Conservation (phyloP, 1,140 invertebrate genomes). For the Lasioglossum baleicum region DNA sequence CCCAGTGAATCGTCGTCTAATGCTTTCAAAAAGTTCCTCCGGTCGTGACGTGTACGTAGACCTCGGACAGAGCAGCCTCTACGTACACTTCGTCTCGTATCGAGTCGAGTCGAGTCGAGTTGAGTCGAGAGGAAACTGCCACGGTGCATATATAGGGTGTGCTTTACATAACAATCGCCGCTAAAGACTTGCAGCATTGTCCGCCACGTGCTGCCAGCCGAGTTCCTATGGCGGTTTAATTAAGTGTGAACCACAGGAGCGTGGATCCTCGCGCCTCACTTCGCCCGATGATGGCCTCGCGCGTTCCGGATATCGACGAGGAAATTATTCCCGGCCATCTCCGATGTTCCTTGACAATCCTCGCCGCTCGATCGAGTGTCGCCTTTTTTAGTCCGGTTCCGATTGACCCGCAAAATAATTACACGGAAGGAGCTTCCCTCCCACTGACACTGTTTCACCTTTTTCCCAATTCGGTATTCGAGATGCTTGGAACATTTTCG, state of each 20-base stretch:
- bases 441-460: too few relatives aligned
- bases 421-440: too few relatives aligned
- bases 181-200: slow-evolving; percentile 80
- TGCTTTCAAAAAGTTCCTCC: slow-evolving; percentile 55
- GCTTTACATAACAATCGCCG: slow-evolving; percentile 80
- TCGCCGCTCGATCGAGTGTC: not conserved
- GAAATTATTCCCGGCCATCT: slow-evolving; percentile 64
- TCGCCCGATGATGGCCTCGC: slow-evolving; percentile 78
- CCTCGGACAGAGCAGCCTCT: slow-evolving; percentile 21
- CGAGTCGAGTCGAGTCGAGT: slow-evolving; percentile 52
- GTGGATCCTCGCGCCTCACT: slow-evolving; percentile 76
- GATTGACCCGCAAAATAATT: too few relatives aligned
- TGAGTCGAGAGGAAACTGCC: slow-evolving; percentile 66
- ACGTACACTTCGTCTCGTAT: slow-evolving; percentile 66
- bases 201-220: slow-evolving; percentile 76
- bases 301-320: slow-evolving; percentile 74
- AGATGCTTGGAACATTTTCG: too few relatives aligned
- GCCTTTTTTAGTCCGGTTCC: too few relatives aligned
- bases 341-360: slow-evolving; percentile 12
- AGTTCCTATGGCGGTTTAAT: slow-evolving; percentile 78
- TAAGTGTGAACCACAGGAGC: slow-evolving; percentile 81
- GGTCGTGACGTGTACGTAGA: slow-evolving; percentile 25
- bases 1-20: slow-evolving; percentile 34
- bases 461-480: too few relatives aligned
- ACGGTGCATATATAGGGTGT: slow-evolving; percentile 74